A percentile compares a stretch with the other conserved stretches of the same genome.
These are phyloP conservation scores for Trochalopteron elliotii DNA, from an alignment of 2,113 vertebrate species.

Conservation along the genomic window DNA sequence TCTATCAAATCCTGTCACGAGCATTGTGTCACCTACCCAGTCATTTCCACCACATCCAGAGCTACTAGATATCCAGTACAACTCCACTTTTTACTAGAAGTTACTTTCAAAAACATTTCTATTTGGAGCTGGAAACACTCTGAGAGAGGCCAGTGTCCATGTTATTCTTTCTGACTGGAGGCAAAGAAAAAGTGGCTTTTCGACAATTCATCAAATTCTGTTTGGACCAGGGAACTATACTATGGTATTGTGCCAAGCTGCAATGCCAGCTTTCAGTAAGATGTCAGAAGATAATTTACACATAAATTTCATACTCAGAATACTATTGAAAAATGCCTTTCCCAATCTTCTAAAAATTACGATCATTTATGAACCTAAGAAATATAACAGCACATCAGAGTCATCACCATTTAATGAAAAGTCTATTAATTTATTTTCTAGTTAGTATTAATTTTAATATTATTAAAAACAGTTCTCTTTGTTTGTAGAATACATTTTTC, in stretches of 20 bases:
- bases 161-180: constrained; percentile 54
- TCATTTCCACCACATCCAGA: background rate
- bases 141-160: constrained; percentile 17
- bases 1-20: background rate
- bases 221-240: constrained; percentile 23
- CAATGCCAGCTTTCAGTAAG: constrained; percentile 52
- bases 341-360: background rate
- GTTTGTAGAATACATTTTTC: background rate
- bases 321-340: background rate
- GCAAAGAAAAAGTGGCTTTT: constrained; percentile 56
- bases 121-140: background rate
- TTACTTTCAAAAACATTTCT: constrained; percentile 1
- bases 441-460: background rate
- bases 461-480: background rate
- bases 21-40: background rate
- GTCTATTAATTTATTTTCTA: background rate
- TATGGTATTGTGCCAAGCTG: background rate
- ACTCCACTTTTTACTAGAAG: background rate
- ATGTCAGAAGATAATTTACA: constrained; percentile 54
- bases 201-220: constrained; percentile 33
- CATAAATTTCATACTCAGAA: constrained; percentile 4
- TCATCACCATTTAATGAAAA: background rate
- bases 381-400: background rate
- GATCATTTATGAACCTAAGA: background rate
- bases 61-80: background rate